Evolutionary conservation across 2,888 invertebrate genomes (phyloP).

Genomic region (Portevinia maculata): DNA sequence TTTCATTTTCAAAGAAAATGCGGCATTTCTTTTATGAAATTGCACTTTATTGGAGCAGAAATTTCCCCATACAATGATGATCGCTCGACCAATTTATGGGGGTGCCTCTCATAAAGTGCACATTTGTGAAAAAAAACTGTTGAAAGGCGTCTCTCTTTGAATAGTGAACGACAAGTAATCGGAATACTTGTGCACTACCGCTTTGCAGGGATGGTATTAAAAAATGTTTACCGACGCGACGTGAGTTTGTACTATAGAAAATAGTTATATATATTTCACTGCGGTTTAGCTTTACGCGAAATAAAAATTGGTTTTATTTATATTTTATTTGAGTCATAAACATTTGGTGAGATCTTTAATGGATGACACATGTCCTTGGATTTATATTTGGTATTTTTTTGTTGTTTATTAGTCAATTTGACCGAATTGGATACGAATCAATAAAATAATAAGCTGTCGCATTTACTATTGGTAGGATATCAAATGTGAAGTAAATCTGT

Average conservation of each 20-base stretch:
- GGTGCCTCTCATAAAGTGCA: conserved; percentile 31
- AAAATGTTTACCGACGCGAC: conserved; percentile 3
- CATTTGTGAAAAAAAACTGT: conserved; percentile 11
- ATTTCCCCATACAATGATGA: conserved; percentile 61
- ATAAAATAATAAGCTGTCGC: conserved; percentile 25
- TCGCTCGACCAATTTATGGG: conserved; percentile 68
- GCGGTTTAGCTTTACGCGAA: conserved; percentile 2
- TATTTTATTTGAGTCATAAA: conserved; percentile 37
- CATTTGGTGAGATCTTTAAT: conserved; percentile 1
- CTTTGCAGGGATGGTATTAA: conserved; percentile 63
- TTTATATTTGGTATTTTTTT: conserved; percentile 1
- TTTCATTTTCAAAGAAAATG: conserved; percentile 35
- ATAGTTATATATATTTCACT: conserved; percentile 37
- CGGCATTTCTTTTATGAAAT: conserved; percentile 50
- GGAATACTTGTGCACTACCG: conserved; percentile 7
- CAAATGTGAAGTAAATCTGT: too few relatives aligned
- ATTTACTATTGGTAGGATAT: background rate
- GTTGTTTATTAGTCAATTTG: conserved; percentile 22
- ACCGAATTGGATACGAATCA: conserved; percentile 44
- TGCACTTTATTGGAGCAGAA: conserved; percentile 68
- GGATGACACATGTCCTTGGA: background rate
- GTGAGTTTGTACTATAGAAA: conserved; percentile 11
- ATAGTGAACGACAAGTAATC: conserved; percentile 46
- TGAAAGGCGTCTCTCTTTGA: conserved; percentile 54
- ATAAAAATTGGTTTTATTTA: conserved; percentile 36